A percentile compares a stretch with the other conserved stretches of the same genome.
phyloP scores from a whole-genome alignment of 2,888 invertebrate species.

The Halictus ligatus region DNA sequence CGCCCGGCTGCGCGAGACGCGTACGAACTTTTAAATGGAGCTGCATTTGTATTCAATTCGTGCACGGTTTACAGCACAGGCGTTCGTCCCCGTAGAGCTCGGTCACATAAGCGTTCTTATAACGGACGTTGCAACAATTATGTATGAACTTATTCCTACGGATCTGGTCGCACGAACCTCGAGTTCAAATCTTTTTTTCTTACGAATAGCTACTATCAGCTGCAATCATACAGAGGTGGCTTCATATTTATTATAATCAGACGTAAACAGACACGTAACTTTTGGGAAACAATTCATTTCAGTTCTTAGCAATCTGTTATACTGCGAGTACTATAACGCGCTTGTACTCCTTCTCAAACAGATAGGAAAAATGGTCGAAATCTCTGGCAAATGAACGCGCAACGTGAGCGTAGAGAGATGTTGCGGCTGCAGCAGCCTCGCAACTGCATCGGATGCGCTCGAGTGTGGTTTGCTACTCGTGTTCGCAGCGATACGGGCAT shows the following conservation, averaged over 20 bases:
- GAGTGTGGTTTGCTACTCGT: neutral
- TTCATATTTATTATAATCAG: no score
- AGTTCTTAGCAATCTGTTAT: neutral
- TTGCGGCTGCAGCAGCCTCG: conserved; percentile 4
- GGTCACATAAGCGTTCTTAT: conserved; percentile 7
- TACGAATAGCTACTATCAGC: no score
- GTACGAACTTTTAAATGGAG: conserved; percentile 35
- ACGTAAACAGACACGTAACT: neutral
- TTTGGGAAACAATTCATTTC: neutral
- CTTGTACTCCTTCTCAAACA: neutral
- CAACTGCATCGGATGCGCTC: neutral
- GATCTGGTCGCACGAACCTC: neutral
- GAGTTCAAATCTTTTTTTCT: neutral
- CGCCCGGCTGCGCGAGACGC: conserved; percentile 13
- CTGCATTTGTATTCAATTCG: conserved; percentile 49
- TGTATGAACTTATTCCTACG: neutral
- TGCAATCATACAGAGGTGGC: no score
- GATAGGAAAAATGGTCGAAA: conserved; percentile 28
- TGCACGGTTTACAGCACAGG: conserved; percentile 23
- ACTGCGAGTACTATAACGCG: neutral
- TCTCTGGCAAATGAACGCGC: conserved; percentile 30
- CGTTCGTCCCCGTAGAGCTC: conserved; percentile 37
- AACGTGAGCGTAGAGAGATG: neutral
- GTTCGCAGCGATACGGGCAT: conserved; percentile 10
- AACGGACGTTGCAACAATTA: conserved; percentile 8